Evolutionary conservation across 1,140 invertebrate species (phyloP).

Genomic region (Eurosta solidaginis): DNA sequence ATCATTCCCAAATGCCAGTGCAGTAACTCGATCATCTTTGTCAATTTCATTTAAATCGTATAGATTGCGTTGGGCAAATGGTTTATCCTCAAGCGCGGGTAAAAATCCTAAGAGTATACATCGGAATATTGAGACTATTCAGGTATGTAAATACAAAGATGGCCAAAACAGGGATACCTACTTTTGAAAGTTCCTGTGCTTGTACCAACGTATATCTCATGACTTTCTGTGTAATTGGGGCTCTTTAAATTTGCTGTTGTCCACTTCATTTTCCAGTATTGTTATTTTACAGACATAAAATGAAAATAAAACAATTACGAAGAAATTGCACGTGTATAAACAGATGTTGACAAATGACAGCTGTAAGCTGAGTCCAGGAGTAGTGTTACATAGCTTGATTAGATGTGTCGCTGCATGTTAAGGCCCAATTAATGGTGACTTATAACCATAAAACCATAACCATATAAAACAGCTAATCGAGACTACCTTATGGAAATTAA

Average conservation of each 20-base stretch:
- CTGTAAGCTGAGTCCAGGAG: no score
- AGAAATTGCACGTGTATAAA: constrained; percentile 20
- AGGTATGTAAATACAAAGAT: no score
- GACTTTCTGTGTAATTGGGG: constrained; percentile 49
- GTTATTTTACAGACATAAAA: not conserved
- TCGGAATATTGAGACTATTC: no score
- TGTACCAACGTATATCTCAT: constrained; percentile 57
- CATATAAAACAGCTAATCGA: no score
- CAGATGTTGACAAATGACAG: not conserved
- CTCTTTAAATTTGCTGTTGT: constrained; percentile 55
- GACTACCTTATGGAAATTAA: no score
- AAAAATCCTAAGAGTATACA: constrained; percentile 42
- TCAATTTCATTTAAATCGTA: constrained; percentile 61
- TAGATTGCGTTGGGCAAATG: constrained; percentile 58
- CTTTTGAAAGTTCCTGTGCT: constrained; percentile 59
- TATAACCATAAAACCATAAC: no score
- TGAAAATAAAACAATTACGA: not conserved
- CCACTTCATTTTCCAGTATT: constrained; percentile 49
- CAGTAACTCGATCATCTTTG: constrained; percentile 66
- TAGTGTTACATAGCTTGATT: no score
- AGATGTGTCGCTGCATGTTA: no score
- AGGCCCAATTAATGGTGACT: no score
- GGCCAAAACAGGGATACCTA: no score
- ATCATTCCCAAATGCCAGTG: constrained; percentile 72
- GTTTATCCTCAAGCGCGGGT: constrained; percentile 46